Evolutionary conservation across 1,140 invertebrate genomes (phyloP).

Genomic region (Drosophila nasuta): DNA sequence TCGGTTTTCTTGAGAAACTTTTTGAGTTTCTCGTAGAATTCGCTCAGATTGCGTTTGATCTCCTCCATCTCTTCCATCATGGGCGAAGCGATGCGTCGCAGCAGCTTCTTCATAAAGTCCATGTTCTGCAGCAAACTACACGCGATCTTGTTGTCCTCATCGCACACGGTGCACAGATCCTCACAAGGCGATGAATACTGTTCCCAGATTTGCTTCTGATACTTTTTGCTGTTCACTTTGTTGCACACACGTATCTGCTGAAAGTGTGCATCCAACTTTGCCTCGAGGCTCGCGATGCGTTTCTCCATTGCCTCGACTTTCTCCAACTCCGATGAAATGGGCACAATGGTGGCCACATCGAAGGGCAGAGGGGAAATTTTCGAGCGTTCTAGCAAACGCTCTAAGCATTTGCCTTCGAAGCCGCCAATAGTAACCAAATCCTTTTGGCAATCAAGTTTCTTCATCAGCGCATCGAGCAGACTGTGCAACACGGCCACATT

Average conservation of each 20-base stretch:
- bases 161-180: constrained; percentile 73
- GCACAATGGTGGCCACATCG: constrained; percentile 54
- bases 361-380: constrained; percentile 69
- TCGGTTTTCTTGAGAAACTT: constrained; percentile 54
- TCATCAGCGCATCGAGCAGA: constrained; percentile 66
- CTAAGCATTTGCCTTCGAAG: constrained; percentile 66
- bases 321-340: constrained; percentile 60
- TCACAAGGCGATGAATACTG: constrained; percentile 64
- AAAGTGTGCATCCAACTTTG: constrained; percentile 65
- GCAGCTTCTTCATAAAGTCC: constrained; percentile 74
- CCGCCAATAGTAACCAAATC: constrained; percentile 65
- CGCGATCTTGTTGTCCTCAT: constrained; percentile 75
- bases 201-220: constrained; percentile 43
- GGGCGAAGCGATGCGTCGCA: constrained; percentile 69
- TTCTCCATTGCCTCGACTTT: constrained; percentile 61
- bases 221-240: constrained; percentile 53
- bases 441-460: constrained; percentile 70
- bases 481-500: constrained; percentile 74
- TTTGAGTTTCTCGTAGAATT: constrained; percentile 56
- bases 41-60: constrained; percentile 37
- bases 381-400: constrained; percentile 49
- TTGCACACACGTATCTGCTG: constrained; percentile 69
- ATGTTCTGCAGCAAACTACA: constrained; percentile 67
- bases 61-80: constrained; percentile 59
- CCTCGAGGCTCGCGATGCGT: constrained; percentile 58